A percentile compares a stretch with the other conserved stretches of the same genome.
Conservation (phyloP, 2,113 vertebrate genomes). For the Oreotrochilus melanogaster region DNA sequence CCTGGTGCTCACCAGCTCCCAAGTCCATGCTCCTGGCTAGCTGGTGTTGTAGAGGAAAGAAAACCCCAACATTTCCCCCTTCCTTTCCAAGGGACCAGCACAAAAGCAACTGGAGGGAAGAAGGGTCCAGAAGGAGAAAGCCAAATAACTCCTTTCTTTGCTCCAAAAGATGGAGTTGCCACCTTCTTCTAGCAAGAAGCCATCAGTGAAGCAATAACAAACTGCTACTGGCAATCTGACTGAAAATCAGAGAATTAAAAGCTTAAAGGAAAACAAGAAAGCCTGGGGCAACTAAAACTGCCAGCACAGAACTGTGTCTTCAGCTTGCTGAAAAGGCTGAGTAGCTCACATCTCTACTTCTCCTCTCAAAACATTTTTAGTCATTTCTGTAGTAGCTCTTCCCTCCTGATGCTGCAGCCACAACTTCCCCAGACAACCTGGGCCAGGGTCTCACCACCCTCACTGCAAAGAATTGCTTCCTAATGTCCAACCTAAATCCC, state of each 20-base stretch:
- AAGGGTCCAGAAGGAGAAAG: not conserved
- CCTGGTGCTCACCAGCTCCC: not conserved
- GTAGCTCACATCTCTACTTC: not conserved
- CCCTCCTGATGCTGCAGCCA: not conserved
- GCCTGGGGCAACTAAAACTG: not conserved
- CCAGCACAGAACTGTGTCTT: not conserved
- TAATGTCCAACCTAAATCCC: no score
- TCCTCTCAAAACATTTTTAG: not conserved
- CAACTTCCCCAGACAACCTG: no score
- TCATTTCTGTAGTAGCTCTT: not conserved
- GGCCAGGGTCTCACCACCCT: no score
- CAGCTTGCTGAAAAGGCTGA: not conserved
- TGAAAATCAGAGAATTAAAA: not conserved
- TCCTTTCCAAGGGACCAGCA: not conserved
- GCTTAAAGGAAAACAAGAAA: not conserved
- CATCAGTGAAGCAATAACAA: not conserved
- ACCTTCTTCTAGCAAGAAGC: not conserved
- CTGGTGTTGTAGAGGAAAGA: not conserved
- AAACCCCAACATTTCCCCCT: not conserved
- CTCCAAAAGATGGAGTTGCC: not conserved
- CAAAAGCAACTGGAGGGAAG: not conserved
- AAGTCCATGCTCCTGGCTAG: not conserved
- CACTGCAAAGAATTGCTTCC: no score
- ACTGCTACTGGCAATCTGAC: rapidly evolving
- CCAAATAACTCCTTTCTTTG: not conserved